phyloP scores from a whole-genome alignment of 2,888 invertebrate species.

The Oxyscelio sp. region DNA sequence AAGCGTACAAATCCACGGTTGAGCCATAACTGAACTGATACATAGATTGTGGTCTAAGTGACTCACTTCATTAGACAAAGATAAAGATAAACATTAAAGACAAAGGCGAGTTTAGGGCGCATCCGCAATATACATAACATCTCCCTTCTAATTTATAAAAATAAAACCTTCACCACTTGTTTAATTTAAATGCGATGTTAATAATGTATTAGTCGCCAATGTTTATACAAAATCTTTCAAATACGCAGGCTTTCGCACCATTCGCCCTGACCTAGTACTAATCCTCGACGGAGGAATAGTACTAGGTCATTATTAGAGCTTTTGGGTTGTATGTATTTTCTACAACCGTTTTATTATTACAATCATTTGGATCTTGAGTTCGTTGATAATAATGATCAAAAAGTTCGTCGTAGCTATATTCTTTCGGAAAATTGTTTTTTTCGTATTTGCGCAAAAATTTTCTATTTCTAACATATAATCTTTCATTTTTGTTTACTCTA shows the following conservation, averaged over 20 bases:
- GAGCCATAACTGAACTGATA: too few relatives aligned
- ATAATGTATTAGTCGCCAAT: neutral
- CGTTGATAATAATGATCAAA: constrained; percentile 8
- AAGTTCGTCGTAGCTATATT: neutral
- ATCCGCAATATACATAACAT: too few relatives aligned
- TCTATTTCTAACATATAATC: constrained; percentile 14
- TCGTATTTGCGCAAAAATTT: constrained; percentile 37
- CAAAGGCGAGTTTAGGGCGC: too few relatives aligned
- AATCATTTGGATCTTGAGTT: neutral
- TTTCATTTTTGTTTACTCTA: neutral
- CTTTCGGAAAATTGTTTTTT: neutral
- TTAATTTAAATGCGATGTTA: too few relatives aligned
- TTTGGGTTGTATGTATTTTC: neutral
- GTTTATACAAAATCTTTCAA: neutral
- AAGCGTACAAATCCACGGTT: too few relatives aligned
- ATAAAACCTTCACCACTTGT: neutral
- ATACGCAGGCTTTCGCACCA: neutral
- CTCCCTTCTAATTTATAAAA: neutral
- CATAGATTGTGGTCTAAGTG: too few relatives aligned
- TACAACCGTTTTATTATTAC: neutral
- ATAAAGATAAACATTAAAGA: too few relatives aligned
- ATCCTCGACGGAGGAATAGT: neutral
- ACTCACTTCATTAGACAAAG: too few relatives aligned
- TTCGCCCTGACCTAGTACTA: neutral
- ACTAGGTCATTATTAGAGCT: neutral